Base-by-base conservation (phyloP, 2,888 invertebrate genomes). In the Panopea generosa region DNA sequence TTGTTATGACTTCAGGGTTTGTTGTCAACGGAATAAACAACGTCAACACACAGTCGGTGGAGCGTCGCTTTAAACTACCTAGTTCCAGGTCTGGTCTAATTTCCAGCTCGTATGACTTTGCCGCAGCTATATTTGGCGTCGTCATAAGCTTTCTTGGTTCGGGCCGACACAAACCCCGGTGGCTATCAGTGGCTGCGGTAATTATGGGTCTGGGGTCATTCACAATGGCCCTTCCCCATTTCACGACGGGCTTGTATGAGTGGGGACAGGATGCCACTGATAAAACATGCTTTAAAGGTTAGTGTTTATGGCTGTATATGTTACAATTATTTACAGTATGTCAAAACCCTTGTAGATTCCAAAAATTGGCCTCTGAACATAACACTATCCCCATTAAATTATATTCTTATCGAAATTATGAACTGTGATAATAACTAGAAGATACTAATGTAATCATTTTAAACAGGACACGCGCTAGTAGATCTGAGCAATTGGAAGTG, bases 201-300 rank as follows among this genome's bases (percentile, higher is more conserved):
- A 93, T 96, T 65, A 95, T 97, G 95, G 96, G 93, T 0, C 61
- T 93, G 7, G 91, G 94, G 1, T 93, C 96, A 0, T 92, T 97
- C 67, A 94, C 96, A 60, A 97, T 97, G 93, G 95, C 96, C 0
- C 91, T 96, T 67, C 97, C 97, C 0, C 96, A 97, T 90, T 97
- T 96, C 92, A 93, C 96, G 27, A 95, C 96, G 0, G 95, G 95
- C 0, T 93, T 94, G 0, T 96, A 96, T 91, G 69, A 86, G n/a
- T 86, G 86, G 74, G 88, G 89, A 16, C 79, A 86, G 50, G 78
- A 78, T 24, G 56, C 70, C 14, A 57, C 70, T 18, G 53, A 56
- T 2, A 59, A 68, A 27, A 69, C 71, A 2, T 45, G 45, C 45
- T 18, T 20, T 20, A 45, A 45, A 18, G 45, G 45, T 45, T 9